These are phyloP conservation scores for Tautogolabrus adspersus DNA, from an alignment of 2,113 vertebrate genomes.

Conservation along the genomic window DNA sequence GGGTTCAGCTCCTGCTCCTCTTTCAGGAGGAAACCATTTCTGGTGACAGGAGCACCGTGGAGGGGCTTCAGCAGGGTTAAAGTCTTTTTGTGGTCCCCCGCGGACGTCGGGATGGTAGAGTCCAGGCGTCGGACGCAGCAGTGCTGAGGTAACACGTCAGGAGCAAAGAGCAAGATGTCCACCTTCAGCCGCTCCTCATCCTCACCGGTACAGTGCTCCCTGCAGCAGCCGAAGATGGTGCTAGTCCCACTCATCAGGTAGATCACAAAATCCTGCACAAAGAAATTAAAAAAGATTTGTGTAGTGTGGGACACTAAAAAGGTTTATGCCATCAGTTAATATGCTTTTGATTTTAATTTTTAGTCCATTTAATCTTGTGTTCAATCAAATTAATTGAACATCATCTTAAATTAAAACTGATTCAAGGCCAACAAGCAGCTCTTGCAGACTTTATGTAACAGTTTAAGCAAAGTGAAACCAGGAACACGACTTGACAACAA, in stretches of 20 bases:
- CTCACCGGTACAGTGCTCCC: constrained; percentile 71
- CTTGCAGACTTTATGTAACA: no score
- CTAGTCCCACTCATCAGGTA: constrained; percentile 82
- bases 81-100: constrained; percentile 58
- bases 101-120: constrained; percentile 17
- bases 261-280: constrained; percentile 83
- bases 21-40: constrained; percentile 78
- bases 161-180: constrained; percentile 83
- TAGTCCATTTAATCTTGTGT: no score
- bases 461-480: no score
- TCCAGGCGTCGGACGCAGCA: constrained; percentile 81
- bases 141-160: constrained; percentile 83
- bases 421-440: no score
- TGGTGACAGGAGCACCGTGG: constrained; percentile 77
- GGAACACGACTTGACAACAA: no score
- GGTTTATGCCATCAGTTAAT: no score
- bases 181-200: constrained; percentile 81
- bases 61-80: constrained; percentile 77
- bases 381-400: no score
- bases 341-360: no score
- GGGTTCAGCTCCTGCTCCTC: constrained; percentile 78
- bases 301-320: background rate
- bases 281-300: background rate
- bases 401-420: no score
- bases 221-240: constrained; percentile 81